Evolutionary conservation across 2,888 invertebrate genomes (phyloP).

Genomic region (Neocrepidodera transversa): DNA sequence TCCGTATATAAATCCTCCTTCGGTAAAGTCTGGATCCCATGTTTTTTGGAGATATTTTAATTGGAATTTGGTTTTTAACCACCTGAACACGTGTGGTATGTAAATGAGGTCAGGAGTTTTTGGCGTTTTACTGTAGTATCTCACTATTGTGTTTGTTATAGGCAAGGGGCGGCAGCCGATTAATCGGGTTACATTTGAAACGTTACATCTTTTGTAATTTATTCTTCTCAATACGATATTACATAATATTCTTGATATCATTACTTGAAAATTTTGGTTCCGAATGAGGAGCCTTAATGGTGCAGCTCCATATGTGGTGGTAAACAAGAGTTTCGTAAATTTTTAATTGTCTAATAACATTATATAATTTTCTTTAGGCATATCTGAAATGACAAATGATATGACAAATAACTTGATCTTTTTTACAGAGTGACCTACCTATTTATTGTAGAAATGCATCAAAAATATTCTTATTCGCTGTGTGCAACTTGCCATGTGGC

Average conservation of each 20-base stretch:
- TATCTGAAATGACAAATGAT: no score
- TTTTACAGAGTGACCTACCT: no score
- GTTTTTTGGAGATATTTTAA: constrained; percentile 54
- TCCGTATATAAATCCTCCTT: constrained; percentile 60
- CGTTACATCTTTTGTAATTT: constrained; percentile 13
- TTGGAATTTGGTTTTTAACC: constrained; percentile 57
- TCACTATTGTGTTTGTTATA: constrained; percentile 1
- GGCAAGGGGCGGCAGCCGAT: neutral
- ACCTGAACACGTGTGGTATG: constrained; percentile 56
- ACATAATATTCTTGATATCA: constrained; percentile 22
- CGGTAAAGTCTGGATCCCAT: constrained; percentile 59
- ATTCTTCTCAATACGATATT: constrained; percentile 9
- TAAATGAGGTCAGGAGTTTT: constrained; percentile 58
- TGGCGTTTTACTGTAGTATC: constrained; percentile 41
- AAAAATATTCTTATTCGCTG: no score
- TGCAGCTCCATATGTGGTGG: neutral
- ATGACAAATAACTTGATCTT: no score
- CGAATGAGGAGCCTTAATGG: neutral
- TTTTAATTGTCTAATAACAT: neutral
- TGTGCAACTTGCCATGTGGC: no score
- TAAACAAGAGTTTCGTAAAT: neutral
- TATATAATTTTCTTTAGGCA: constrained; percentile 1
- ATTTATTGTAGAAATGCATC: no score
- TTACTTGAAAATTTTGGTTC: constrained; percentile 26
- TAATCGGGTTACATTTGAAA: neutral